These are phyloP conservation scores for Leiothrix lutea DNA, from an alignment of 2,113 vertebrate genomes.

Conservation along the genomic window DNA sequence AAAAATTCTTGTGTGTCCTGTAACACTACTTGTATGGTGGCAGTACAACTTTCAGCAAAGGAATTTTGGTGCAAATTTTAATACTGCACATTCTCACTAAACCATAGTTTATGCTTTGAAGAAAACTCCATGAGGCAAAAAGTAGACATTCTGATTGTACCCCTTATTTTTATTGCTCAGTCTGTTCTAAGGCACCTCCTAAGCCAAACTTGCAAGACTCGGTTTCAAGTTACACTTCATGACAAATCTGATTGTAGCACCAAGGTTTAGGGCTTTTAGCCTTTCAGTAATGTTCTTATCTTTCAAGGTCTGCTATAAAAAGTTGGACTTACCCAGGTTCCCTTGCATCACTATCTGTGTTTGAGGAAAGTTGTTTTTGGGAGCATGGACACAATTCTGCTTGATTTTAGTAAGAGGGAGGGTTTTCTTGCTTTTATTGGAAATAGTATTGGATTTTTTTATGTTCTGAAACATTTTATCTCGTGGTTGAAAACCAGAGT, in stretches of 20 bases:
- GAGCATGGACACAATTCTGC: not conserved
- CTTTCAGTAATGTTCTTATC: not conserved
- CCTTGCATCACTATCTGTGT: not conserved
- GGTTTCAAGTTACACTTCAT: not conserved
- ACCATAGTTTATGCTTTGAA: not conserved
- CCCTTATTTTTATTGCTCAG: not conserved
- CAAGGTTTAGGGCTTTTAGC: not conserved
- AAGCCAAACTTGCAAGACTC: not conserved
- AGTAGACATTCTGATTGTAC: not conserved
- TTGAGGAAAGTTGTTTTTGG: not conserved
- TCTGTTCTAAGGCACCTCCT: not conserved
- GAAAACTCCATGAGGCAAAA: not conserved
- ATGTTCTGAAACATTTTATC: not conserved
- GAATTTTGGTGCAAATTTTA: not conserved
- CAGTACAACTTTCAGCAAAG: not conserved
- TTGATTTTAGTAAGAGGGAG: not conserved
- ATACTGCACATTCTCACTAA: not conserved
- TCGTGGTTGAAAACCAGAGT: not conserved
- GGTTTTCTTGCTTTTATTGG: not conserved
- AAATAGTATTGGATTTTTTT: not conserved
- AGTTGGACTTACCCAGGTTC: not conserved
- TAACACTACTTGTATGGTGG: fast-evolving
- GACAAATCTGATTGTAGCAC: not conserved
- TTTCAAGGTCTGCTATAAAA: not conserved
- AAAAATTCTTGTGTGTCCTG: not conserved